Evolutionary conservation across 37 sponge, comb jelly and placozoan genomes (phyloP).

Genomic region (Beroe forskalii): DNA sequence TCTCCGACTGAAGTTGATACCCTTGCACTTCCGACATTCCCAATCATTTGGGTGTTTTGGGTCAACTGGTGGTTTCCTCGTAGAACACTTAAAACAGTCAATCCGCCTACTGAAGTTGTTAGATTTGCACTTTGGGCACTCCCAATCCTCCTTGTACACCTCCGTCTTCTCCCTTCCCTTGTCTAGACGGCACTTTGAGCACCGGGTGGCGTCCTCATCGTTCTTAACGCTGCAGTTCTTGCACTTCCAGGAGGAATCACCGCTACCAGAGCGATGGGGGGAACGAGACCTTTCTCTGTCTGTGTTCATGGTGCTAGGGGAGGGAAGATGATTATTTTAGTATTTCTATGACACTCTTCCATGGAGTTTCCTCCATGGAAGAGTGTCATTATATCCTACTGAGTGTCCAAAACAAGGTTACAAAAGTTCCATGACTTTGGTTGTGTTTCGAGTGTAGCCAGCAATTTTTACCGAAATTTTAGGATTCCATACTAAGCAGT

Average conservation of each 20-base stretch:
- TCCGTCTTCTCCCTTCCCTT: constrained; percentile 11
- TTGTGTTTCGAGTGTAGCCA: too few relatives aligned
- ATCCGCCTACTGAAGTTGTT: constrained; percentile 44
- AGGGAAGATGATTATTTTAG: too few relatives aligned
- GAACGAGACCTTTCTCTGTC: constrained; percentile 19
- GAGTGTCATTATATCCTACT: too few relatives aligned
- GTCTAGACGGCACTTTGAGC: background rate
- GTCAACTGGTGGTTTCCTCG: constrained; percentile 16
- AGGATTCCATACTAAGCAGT: too few relatives aligned
- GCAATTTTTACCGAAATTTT: too few relatives aligned
- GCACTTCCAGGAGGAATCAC: background rate
- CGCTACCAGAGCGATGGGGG: constrained; percentile 3
- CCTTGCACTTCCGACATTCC: constrained; percentile 53
- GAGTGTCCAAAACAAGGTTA: too few relatives aligned
- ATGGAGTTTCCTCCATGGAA: too few relatives aligned
- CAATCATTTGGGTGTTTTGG: constrained; percentile 48
- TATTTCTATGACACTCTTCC: too few relatives aligned
- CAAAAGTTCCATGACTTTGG: too few relatives aligned
- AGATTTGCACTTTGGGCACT: background rate
- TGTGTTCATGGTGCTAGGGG: background rate
- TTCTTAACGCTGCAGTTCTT: constrained; percentile 4
- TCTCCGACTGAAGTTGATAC: constrained; percentile 43
- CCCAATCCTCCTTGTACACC: constrained; percentile 61
- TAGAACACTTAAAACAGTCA: constrained; percentile 36
- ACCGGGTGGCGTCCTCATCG: background rate